These are phyloP conservation scores for Erithacus rubecula DNA, from an alignment of 2,797 vertebrate species.

Conservation along the genomic window DNA sequence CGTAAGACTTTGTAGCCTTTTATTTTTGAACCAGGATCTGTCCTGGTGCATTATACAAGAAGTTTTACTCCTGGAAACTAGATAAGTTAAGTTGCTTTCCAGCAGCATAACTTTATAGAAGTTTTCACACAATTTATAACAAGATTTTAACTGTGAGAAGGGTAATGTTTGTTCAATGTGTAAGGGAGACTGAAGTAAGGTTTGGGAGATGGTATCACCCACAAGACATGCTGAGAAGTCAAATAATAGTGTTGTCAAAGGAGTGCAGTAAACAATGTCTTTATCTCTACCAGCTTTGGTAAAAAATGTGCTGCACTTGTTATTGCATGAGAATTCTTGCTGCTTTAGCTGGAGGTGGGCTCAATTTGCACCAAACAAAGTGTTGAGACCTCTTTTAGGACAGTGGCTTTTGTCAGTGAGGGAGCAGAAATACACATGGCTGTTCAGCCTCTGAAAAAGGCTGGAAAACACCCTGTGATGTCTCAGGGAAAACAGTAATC, in stretches of 20 bases:
- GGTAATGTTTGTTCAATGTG: background rate
- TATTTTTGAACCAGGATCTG: slow-evolving; percentile 42
- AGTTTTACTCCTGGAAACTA: background rate
- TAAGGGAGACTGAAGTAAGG: background rate
- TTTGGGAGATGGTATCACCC: background rate
- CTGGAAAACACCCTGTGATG: background rate
- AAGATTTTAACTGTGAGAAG: background rate
- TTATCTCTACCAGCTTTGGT: background rate
- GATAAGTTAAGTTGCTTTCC: slow-evolving; percentile 4
- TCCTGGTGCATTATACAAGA: slow-evolving; percentile 31
- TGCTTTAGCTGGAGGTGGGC: background rate
- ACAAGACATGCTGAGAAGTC: background rate
- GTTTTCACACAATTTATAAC: slow-evolving; percentile 8
- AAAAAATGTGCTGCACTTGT: background rate
- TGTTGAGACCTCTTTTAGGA: background rate
- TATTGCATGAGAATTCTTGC: background rate
- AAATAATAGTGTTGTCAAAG: background rate
- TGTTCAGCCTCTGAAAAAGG: background rate
- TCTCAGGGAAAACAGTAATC: background rate
- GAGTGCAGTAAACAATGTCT: background rate
- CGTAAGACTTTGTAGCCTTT: slow-evolving; percentile 34
- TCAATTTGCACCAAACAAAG: background rate
- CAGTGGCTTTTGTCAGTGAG: background rate
- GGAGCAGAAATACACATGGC: background rate
- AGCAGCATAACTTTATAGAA: background rate